Conservation (phyloP, 2,113 vertebrate species). For the Semicossyphus pulcher region DNA sequence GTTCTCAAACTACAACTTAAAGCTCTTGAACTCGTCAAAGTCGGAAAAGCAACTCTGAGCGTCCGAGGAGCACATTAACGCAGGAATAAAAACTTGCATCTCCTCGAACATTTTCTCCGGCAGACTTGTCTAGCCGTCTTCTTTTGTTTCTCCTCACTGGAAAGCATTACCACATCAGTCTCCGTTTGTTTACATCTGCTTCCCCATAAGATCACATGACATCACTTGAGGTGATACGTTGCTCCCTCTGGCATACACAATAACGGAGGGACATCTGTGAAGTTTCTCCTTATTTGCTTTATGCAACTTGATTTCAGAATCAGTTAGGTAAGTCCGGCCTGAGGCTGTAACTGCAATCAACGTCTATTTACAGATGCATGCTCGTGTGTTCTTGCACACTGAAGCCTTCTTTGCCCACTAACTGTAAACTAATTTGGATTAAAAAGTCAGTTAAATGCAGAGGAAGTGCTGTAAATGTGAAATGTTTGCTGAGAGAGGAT, state of each 20-base stretch:
- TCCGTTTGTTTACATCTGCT: not conserved
- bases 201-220: not conserved
- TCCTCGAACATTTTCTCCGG: not conserved
- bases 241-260: not conserved
- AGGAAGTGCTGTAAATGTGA: not conserved
- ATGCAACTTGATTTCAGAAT: not conserved
- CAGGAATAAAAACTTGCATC: not conserved
- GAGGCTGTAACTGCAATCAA: constrained; percentile 5
- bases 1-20: too few species aligned
- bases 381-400: constrained; percentile 2
- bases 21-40: too few species aligned
- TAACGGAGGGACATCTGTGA: not conserved
- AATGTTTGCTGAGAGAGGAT: not conserved
- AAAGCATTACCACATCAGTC: not conserved
- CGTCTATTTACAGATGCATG: constrained; percentile 5
- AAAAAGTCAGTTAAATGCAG: constrained; percentile 13
- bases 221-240: not conserved
- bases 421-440: constrained; percentile 4
- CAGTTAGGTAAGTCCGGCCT: not conserved
- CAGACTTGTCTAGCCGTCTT: not conserved
- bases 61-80: too few species aligned
- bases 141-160: not conserved
- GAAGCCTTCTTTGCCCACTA: not conserved
- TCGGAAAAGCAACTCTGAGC: too few species aligned
- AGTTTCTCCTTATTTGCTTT: not conserved